These are phyloP conservation scores for Chlorops oryzae DNA, from an alignment of 1,140 invertebrate genomes.

Conservation along the genomic window DNA sequence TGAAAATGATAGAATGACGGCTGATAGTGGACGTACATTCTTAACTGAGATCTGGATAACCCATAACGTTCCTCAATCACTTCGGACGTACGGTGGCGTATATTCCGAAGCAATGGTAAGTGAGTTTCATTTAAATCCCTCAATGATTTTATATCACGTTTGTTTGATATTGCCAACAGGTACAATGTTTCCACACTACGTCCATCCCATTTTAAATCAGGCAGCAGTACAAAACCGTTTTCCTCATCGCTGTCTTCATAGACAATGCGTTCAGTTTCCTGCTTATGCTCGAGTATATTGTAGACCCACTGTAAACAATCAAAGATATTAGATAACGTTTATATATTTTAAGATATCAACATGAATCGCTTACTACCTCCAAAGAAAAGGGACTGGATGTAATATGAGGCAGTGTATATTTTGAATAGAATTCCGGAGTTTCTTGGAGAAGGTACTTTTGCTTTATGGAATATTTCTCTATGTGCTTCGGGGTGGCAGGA, in stretches of 20 bases:
- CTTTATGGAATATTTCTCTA: constrained; percentile 76
- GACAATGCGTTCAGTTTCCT: constrained; percentile 80
- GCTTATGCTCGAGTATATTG: constrained; percentile 88
- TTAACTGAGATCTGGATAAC: constrained; percentile 62
- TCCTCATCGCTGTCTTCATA: constrained; percentile 74
- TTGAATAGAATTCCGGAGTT: constrained; percentile 75
- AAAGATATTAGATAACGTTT: constrained; percentile 5
- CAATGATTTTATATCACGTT: constrained; percentile 70
- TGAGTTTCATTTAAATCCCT: constrained; percentile 73
- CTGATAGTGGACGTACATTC: constrained; percentile 91
- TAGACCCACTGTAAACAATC: constrained; percentile 76
- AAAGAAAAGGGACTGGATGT: constrained; percentile 64
- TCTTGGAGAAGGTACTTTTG: constrained; percentile 72
- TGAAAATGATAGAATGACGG: constrained; percentile 96
- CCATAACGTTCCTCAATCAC: constrained; percentile 76
- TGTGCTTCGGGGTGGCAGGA: constrained; percentile 87
- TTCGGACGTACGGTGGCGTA: constrained; percentile 65
- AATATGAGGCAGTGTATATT: constrained; percentile 71
- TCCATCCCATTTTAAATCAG: constrained; percentile 93
- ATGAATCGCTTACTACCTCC: constrained; percentile 54
- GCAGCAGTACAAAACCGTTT: constrained; percentile 80
- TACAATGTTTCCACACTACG: constrained; percentile 70
- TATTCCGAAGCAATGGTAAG: constrained; percentile 77
- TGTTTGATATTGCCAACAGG: constrained; percentile 71
- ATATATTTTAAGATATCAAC: not conserved